Base-by-base conservation (phyloP, 2,888 invertebrate species). In the Chalcosyrphus nemorum region DNA sequence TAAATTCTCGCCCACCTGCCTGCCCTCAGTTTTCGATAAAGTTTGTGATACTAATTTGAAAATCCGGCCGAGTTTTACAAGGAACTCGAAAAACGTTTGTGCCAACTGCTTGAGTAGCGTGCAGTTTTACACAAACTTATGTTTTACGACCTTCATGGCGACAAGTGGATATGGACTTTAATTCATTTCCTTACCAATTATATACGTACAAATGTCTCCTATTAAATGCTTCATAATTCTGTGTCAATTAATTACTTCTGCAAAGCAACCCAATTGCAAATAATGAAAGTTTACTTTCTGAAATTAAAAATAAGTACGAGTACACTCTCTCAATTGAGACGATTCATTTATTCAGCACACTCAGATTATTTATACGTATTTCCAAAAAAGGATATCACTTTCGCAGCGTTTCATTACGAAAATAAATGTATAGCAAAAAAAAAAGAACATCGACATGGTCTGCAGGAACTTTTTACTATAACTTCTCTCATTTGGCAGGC, bases 301-400 rank as follows among this genome's bases (percentile, higher is more conserved):
- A 61, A 38, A 57, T 70, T 45, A 72, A 72, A 38, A 52, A 63
- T n/a, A n/a, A n/a, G n/a, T n/a, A 15, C 43, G 32, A 54, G 19
- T 32, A 41, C 13, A 35, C 24, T 43, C 54, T 32, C 29, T 21
- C 38, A 56, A 59, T 6, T 43, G 32, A 5, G n/a, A 15, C 45
- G 19, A 11, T 65, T 43, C 56, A 74, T 74, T 65, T 74, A 63
- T 45, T 45, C 17, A 45, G 45, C 19, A 45, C 19, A 19, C 45
- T 11, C 19, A 3, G 45, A 17, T 41, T 41, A 13, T 41, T 13
- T 4, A 41, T 15, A 15, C 15, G 1, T 9, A 45, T 19, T 45
- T 19, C 7, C 29, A 24, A 1, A 27, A 24, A 38, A 38, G 35
- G 47, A 59, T 38, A 59, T 38, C 29, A 59, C 24, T 59, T 17